Base-by-base conservation (phyloP, 2,888 invertebrate species). In the Eretmocerus hayati region DNA sequence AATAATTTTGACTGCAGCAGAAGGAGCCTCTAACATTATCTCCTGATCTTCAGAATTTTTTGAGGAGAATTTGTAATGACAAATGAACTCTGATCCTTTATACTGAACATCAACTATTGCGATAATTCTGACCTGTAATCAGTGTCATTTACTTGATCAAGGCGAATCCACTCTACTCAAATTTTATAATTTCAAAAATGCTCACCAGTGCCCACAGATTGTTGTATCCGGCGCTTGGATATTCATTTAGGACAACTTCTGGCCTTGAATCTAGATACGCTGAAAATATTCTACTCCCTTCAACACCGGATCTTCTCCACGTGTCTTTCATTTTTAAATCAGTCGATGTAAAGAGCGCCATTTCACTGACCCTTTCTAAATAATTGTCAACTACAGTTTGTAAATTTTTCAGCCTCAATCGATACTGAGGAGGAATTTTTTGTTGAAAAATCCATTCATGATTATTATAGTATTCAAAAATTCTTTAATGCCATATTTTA, bases 201-300 rank as follows among this genome's bases (percentile, higher is more conserved):
- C n/a, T 56, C 52, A 38, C 38, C 20, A 31, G n/a, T 11, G 46
- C 39, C 21, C 49, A 53, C 5, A 30, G 8, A n/a, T 36, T 16
- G 45, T 42, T 20, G 18, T 5, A 15, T n/a, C 22, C 33, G 16
- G 30, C 20, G 30, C 43, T 35, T 11, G 46, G 21, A 23, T 53
- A 42, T 53, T 59, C 58, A 16, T 58, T 54, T 20, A 61, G 54
- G 6, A 60, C 53, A n/a, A 58, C 56, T 35, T 60, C 58, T 13
- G 58, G 60, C 42, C 61, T 50, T 8, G 54, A 48, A 19, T 61
- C 61, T 20, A 60, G 47, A 33, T 58, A 61, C 5, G 61, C 61
- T 15, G 61, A 58, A 18, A 58, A 57, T 45, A 42, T 53, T 42
- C 39, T 22, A 11, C 43, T 35, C 13, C 37, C 20, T 13, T 35